Evolutionary conservation across 2,797 vertebrate species (phyloP).

Genomic region (Gymnopithys bicolor): DNA sequence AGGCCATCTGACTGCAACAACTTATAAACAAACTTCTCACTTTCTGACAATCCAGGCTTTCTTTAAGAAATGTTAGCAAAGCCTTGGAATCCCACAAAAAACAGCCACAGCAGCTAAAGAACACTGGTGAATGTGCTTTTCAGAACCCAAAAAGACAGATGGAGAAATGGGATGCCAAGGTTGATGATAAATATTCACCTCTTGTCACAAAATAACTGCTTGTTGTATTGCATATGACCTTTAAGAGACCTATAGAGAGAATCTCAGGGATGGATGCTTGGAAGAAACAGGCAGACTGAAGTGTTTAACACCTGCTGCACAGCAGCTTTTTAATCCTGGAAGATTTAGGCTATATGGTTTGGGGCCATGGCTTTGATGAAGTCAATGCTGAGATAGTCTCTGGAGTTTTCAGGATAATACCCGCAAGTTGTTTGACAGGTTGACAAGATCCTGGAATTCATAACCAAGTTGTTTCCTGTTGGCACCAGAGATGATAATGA

Average conservation of each 20-base stretch:
- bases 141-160: neutral
- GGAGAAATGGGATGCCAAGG: neutral
- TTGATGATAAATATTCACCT: neutral
- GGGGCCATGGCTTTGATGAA: neutral
- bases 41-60: neutral
- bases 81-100: neutral
- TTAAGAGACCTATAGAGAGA: neutral
- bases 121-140: neutral
- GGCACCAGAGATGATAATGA: neutral
- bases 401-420: neutral
- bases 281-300: neutral
- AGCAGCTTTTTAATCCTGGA: neutral
- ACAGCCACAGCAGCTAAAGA: neutral
- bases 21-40: neutral
- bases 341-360: neutral
- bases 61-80: neutral
- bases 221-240: rapidly evolving
- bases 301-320: neutral
- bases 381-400: neutral
- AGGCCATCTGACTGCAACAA: neutral
- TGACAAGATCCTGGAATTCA: neutral
- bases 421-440: neutral
- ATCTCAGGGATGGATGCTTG: neutral
- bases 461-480: neutral
- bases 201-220: neutral